Evolutionary conservation across 1,140 invertebrate species (phyloP), one percentile per base, ranked within the genome.

Genomic region (Trichonephila clavata): DNA sequence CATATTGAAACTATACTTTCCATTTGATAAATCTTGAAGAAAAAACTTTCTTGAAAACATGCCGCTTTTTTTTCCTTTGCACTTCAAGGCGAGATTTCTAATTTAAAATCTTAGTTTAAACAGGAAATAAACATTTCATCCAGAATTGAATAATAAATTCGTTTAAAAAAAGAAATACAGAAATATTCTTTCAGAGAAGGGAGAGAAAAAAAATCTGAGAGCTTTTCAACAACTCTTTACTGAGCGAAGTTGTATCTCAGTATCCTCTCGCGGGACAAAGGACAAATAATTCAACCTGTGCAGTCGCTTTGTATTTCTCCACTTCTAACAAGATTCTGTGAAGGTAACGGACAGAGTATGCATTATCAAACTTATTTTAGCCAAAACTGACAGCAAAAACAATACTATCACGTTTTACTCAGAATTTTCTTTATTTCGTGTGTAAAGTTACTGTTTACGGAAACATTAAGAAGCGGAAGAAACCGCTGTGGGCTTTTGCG

Each of bases 371-470:
- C 71, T 27, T 77, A 77, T 77, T 77, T 77, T 39, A 77, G 71
- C 27, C 27, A 20, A 32, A 39, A 77, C 14, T 77, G 71, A 77
- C 71, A 77, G 20, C 81, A 57, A 50, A 63, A 86, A 86, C 84
- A 86, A 86, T 86, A 60, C 50, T 60, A 61, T 86, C 84, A 86
- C 84, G 84, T 86, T 86, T 86, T 61, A 61, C 59, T 21, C 59
- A 14, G 60, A 57, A 60, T 86, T 86, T 86, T 60, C 50, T 60
- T 32, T 86, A 57, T 86, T 86, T 86, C 59, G 59, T 86, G 50
- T 63, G 27, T 60, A 61, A 86, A 86, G 60, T 59, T 60, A 86
- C 84, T 57, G 27, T 86, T 86, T 86, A 86, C 84, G 84, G 84
- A 86, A 86, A 86, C 57, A 63, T 77, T 77, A 86, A 63, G 27